These are phyloP conservation scores for Hypocryptadius cinnamomeus DNA, from an alignment of 2,113 vertebrate genomes.

Conservation along the genomic window DNA sequence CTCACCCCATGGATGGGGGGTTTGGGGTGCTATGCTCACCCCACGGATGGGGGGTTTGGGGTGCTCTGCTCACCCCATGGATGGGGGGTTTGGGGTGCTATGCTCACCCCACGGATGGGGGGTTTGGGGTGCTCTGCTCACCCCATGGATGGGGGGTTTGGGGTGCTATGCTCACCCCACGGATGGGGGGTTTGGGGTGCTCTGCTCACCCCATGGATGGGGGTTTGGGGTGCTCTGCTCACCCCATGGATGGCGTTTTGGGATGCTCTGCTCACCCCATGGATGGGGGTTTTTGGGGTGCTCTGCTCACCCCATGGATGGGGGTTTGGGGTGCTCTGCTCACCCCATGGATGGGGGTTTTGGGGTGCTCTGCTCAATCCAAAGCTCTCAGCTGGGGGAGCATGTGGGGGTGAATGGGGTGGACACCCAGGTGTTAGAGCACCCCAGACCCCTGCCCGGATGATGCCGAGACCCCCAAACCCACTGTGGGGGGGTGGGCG, in stretches of 20 bases:
- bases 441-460: rapidly evolving
- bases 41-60: not conserved
- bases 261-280: not conserved
- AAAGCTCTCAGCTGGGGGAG: not conserved
- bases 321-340: not conserved
- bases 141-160: not conserved
- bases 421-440: rapidly evolving
- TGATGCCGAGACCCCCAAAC: not conserved
- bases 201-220: not conserved
- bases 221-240: not conserved
- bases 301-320: not conserved
- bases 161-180: not conserved
- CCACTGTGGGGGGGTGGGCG: rapidly evolving
- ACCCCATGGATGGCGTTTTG: not conserved
- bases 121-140: not conserved
- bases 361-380: not conserved
- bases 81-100: not conserved
- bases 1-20: not conserved
- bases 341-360: not conserved
- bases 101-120: not conserved
- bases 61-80: not conserved
- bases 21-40: not conserved
- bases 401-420: rapidly evolving
- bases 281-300: not conserved
- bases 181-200: not conserved